phyloP scores from a whole-genome alignment of 1,140 invertebrate species.

The Caenorhabditis remanei region DNA sequence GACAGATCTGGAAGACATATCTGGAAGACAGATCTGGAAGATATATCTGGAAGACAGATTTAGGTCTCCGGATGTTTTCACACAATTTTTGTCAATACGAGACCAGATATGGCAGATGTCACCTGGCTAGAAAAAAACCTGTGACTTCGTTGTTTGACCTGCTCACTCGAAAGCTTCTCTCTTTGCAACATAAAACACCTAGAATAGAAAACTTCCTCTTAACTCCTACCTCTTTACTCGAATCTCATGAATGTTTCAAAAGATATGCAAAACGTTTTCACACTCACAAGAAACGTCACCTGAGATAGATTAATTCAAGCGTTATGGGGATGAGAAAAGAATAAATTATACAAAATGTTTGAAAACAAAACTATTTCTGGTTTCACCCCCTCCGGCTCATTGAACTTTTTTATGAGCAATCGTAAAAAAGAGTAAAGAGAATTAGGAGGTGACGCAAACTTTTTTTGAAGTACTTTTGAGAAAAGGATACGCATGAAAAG shows the following conservation, averaged over 20 bases:
- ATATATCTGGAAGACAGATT: no score
- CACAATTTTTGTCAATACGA: no score
- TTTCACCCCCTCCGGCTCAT: no score
- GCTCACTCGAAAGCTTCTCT: not conserved
- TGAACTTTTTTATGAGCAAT: slow-evolving; percentile 1
- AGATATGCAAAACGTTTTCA: slow-evolving; percentile 7
- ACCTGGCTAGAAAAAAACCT: no score
- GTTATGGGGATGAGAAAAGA: not conserved
- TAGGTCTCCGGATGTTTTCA: no score
- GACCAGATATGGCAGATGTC: no score
- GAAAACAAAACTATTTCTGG: not conserved
- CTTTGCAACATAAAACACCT: not conserved
- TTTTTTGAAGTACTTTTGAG: not conserved
- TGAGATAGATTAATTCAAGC: not conserved
- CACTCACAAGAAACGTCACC: not conserved
- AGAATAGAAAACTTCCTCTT: not conserved
- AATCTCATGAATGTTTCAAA: slow-evolving; percentile 42
- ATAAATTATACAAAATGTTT: slow-evolving; percentile 7
- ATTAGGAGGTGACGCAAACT: not conserved
- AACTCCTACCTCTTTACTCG: not conserved
- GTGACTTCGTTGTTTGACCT: no score
- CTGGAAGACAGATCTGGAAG: no score
- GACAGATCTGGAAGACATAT: no score
- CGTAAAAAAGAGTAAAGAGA: not conserved
- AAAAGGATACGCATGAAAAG: not conserved